phyloP scores from a whole-genome alignment of 2,888 invertebrate species.

The Brachypalpus laphriformis region DNA sequence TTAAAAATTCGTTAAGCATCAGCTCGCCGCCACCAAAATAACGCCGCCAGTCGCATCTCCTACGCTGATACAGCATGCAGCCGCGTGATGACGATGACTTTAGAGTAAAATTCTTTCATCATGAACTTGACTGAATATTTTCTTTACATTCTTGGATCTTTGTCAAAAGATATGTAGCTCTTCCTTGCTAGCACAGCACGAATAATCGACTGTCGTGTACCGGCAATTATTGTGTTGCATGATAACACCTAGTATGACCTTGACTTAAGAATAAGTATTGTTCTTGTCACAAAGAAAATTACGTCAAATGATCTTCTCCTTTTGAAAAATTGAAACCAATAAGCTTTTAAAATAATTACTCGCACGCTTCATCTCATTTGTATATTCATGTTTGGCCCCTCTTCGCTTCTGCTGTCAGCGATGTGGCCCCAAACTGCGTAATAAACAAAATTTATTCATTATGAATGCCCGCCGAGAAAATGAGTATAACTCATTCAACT shows the following conservation, averaged over 20 bases:
- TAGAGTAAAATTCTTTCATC: conserved; percentile 19
- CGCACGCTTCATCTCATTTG: conserved; percentile 36
- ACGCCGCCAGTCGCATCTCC: neutral
- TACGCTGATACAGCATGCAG: conserved; percentile 1
- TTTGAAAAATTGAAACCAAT: neutral
- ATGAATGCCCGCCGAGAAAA: neutral
- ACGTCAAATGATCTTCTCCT: neutral
- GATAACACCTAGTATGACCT: too few relatives aligned
- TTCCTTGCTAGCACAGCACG: too few relatives aligned
- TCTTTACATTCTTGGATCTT: conserved; percentile 20
- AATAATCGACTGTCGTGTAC: too few relatives aligned
- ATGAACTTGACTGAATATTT: conserved; percentile 48
- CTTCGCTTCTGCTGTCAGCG: neutral
- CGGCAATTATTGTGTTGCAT: neutral
- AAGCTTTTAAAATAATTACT: conserved; percentile 19
- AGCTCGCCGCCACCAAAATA: neutral
- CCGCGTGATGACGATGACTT: conserved; percentile 21
- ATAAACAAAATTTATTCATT: conserved; percentile 22
- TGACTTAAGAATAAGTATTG: neutral
- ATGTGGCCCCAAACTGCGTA: conserved; percentile 37
- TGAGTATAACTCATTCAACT: conserved; percentile 5
- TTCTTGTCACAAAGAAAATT: neutral
- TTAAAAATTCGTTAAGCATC: conserved; percentile 33
- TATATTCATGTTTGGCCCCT: neutral
- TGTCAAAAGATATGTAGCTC: conserved; percentile 14